phyloP scores from a whole-genome alignment of 2,888 invertebrate species.

The Choristoneura rosaceana region DNA sequence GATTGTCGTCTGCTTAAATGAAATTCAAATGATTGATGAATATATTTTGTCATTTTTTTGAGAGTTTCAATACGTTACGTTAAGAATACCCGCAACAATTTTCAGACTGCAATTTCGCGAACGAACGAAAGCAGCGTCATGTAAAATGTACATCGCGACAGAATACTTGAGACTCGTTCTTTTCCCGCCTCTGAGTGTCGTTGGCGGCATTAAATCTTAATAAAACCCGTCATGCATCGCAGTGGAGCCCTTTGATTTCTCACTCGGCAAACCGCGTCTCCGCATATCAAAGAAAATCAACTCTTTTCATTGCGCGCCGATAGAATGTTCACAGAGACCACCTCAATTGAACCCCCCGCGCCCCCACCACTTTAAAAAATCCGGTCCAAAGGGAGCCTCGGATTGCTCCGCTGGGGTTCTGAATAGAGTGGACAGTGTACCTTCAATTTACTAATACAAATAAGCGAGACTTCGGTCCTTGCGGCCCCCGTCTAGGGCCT shows the following conservation, averaged over 20 bases:
- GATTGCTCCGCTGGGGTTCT: conserved; percentile 58
- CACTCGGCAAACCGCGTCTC: conserved; percentile 84
- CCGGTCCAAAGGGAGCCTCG: conserved; percentile 53
- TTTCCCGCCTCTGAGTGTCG: conserved; percentile 84
- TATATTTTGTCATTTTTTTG: background rate
- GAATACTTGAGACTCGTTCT: conserved; percentile 81
- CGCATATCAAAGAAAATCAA: conserved; percentile 84
- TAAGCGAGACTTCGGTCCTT: conserved; percentile 69
- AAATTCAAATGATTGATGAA: background rate
- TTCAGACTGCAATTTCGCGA: conserved; percentile 63
- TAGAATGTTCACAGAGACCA: conserved; percentile 80
- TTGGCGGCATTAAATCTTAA: conserved; percentile 85
- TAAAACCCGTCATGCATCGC: conserved; percentile 84
- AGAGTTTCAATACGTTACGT: conserved; percentile 3
- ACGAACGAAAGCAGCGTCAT: conserved; percentile 80
- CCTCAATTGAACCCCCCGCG: conserved; percentile 78
- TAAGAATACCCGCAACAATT: conserved; percentile 33
- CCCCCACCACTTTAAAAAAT: conserved; percentile 65
- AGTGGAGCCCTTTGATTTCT: conserved; percentile 82
- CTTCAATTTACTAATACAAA: conserved; percentile 84
- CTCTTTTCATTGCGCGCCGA: conserved; percentile 85
- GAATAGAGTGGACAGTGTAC: conserved; percentile 74
- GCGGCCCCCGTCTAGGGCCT: conserved; percentile 63
- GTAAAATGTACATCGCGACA: conserved; percentile 77
- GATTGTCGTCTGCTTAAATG: background rate